These are phyloP conservation scores for Thecocarcelia acutangulata DNA, from an alignment of 2,888 invertebrate genomes.

Conservation along the genomic window DNA sequence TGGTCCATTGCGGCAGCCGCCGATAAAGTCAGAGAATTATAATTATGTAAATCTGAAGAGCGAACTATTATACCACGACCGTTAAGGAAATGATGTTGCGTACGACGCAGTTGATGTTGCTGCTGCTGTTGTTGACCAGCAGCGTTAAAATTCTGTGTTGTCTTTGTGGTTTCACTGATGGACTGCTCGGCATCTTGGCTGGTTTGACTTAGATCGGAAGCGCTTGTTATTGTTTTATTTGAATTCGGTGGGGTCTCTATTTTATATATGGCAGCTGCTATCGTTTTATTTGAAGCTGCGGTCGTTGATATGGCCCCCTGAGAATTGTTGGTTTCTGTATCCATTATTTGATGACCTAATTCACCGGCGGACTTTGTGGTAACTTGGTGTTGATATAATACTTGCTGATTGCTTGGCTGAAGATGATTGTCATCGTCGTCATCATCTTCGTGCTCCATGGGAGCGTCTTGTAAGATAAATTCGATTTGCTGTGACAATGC, in stretches of 20 bases:
- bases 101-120: slow-evolving; percentile 69
- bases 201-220: slow-evolving; percentile 74
- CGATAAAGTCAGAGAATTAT: slow-evolving; percentile 53
- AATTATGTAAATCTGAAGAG: slow-evolving; percentile 69
- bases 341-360: slow-evolving; percentile 54
- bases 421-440: slow-evolving; percentile 72
- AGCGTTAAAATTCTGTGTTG: slow-evolving; percentile 61
- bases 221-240: slow-evolving; percentile 74
- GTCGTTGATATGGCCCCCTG: slow-evolving; percentile 70
- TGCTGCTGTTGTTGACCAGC: slow-evolving; percentile 64
- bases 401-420: slow-evolving; percentile 59
- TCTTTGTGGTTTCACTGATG: slow-evolving; percentile 38
- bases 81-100: slow-evolving; percentile 74
- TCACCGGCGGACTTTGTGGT: slow-evolving; percentile 45
- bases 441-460: slow-evolving; percentile 78
- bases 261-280: slow-evolving; percentile 68
- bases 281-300: slow-evolving; percentile 52
- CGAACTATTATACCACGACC: slow-evolving; percentile 78
- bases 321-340: slow-evolving; percentile 62
- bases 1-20: slow-evolving; percentile 36
- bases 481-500: slow-evolving; percentile 81
- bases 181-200: slow-evolving; percentile 64
- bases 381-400: slow-evolving; percentile 63
- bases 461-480: slow-evolving; percentile 81
- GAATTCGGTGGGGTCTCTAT: slow-evolving; percentile 77